Base-by-base conservation (phyloP, 2,888 invertebrate genomes). In the Eulithis testata region DNA sequence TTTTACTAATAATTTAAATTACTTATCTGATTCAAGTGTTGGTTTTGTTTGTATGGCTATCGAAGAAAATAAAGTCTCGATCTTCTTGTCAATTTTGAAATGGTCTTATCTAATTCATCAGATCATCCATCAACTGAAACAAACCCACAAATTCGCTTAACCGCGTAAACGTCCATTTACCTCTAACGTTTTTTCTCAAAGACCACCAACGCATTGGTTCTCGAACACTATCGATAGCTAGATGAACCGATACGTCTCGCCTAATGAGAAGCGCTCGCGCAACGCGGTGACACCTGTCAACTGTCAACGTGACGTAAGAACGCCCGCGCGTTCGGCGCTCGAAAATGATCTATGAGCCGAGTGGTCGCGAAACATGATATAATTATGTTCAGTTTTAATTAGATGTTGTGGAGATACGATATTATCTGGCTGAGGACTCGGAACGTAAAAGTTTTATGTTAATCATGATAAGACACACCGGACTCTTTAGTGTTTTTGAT, bases 261-360 rank as follows among this genome's bases (percentile, higher is more conserved):
- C 78, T 81, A 81, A 81, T 77, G 81, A 81, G 76, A 73, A 85
- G 90, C 85, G 88, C 80, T 79, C 82, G 86, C 86, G 83, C 84
- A 83, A 80, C 85, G 75, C 73, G 79, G 84, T 90, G 92, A 91
- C 91, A 92, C 89, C 90, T 91, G 91, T 92, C 91, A 91, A 79
- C 83, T 88, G 88, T 90, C 89, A 84, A 61, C 70, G 68, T 87
- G 89, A 90, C 85, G 83, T 79, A 76, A 72, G 87, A 85, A 87
- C 90, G 90, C 90, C 90, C 88, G 90, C 83, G 85, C 83, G 83
- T 79, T 63, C 68, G 69, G 66, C 56, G 45, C 51, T 78, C 80
- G 73, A 78, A 78, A 79, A 87, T 85, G 86, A 87, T 88, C 86
- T 81, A 83, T 84, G 81, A 78, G 81, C 76, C 14, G 44, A 75